Evolutionary conservation across 2,797 vertebrate species (phyloP), one percentile per base, ranked within the genome.

Genomic region (Cyclura pinguis): DNA sequence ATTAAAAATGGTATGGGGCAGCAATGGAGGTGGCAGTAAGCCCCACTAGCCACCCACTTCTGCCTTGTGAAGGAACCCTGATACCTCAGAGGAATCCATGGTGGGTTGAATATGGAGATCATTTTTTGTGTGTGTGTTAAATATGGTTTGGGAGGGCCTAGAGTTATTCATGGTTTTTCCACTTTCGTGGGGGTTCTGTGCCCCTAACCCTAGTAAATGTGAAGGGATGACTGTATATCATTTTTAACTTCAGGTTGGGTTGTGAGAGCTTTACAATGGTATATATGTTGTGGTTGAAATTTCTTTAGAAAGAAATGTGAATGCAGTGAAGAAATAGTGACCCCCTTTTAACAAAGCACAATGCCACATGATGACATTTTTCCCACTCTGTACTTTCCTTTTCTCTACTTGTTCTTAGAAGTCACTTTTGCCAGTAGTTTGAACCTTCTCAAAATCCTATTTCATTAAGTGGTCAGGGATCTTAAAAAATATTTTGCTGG

Each of bases 361-460:
- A 62, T 89, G 57, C 47, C 7, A 69, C n/a, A 83, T 42, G 27
- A 69, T 64, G 1, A 38, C 24, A 80, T 59, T 35, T 78, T 86
- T 52, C 47, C 22, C 29, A 81, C n/a, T 87, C 92, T 42, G 18
- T 14, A 76, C 80, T 29, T 7, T 86, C 32, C 13, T 80, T 52
- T 52, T 84, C 52, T 20, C 18, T 27, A 52, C 80, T 29, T 32
- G 76, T 90, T 84, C 57, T 57, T 67, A 90, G 29, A 69, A 69
- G 29, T 69, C 20, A 82, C 16, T 76, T 92, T 87, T 69, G 55
- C 73, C 77, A 86, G 50, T 59, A 87, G 76, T 38, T 92, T 88
- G 52, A 16, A 42, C 29, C 69, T 24, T 55, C 27, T 22, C 35
- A 72, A 47, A 74, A 1, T 62, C 20, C 32, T 38, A 3, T 89